Evolutionary conservation across 1,140 invertebrate species (phyloP).

Genomic region (Sarcophaga bullata): DNA sequence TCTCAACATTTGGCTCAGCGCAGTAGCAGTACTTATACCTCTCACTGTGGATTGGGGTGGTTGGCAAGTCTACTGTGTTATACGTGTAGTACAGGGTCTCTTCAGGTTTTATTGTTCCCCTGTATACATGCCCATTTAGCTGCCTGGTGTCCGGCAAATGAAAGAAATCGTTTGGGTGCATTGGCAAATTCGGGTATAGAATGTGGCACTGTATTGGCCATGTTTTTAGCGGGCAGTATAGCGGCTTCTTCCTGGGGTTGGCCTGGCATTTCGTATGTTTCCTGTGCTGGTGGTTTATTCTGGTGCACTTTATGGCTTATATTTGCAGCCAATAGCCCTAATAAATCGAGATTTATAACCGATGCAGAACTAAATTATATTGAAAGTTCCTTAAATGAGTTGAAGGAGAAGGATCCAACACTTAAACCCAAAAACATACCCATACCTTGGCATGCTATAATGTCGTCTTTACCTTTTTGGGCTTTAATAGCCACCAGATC

Average conservation of each 20-base stretch:
- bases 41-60: conserved; percentile 66
- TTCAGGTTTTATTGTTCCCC: conserved; percentile 83
- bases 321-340: conserved; percentile 75
- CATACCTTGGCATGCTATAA: conserved; percentile 80
- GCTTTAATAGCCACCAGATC: conserved; percentile 85
- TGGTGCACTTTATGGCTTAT: conserved; percentile 74
- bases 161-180: conserved; percentile 71
- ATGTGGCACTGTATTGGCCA: conserved; percentile 79
- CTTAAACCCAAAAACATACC: conserved; percentile 48
- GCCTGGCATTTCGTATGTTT: conserved; percentile 82
- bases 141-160: conserved; percentile 77
- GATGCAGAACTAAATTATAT: conserved; percentile 74
- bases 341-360: conserved; percentile 70
- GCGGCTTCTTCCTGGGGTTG: conserved; percentile 75
- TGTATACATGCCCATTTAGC: conserved; percentile 81
- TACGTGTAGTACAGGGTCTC: conserved; percentile 79
- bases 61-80: conserved; percentile 70
- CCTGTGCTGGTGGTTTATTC: conserved; percentile 72
- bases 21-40: conserved; percentile 67
- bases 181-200: conserved; percentile 74
- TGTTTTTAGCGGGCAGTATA: conserved; percentile 74
- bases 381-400: conserved; percentile 61
- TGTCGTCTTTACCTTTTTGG: conserved; percentile 84
- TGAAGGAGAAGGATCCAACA: conserved; percentile 46
- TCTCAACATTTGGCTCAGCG: conserved; percentile 68